phyloP scores from a whole-genome alignment of 2,888 invertebrate species.

The Bellardia bayeri region DNA sequence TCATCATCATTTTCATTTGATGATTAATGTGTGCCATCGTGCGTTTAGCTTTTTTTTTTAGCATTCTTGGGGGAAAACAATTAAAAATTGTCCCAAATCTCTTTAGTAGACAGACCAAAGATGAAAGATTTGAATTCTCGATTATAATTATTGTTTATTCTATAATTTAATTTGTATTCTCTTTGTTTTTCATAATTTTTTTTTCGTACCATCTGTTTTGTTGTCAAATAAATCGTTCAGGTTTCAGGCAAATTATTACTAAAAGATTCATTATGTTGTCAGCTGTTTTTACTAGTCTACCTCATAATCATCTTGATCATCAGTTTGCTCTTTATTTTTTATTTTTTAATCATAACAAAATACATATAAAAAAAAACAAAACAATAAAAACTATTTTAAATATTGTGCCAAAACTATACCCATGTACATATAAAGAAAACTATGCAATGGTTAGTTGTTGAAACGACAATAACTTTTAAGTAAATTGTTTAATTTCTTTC shows the following conservation, averaged over 20 bases:
- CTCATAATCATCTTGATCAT: constrained; percentile 39
- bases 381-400: background rate
- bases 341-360: background rate
- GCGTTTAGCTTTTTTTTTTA: constrained; percentile 49
- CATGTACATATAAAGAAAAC: background rate
- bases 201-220: background rate
- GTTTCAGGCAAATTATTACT: background rate
- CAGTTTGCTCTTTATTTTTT: background rate
- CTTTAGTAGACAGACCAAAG: constrained; percentile 69
- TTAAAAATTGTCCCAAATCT: constrained; percentile 47
- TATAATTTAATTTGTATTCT: background rate
- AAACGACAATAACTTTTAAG: background rate
- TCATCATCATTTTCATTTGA: constrained; percentile 29
- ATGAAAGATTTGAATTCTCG: constrained; percentile 54
- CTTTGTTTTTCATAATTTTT: background rate
- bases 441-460: background rate
- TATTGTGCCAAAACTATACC: constrained; percentile 38
- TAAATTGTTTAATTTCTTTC: background rate
- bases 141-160: background rate
- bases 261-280: background rate
- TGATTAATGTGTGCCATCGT: constrained; percentile 30
- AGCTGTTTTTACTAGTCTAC: constrained; percentile 47
- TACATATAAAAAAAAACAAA: too few relatives aligned
- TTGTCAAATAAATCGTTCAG: background rate
- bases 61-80: constrained; percentile 73